Conservation (phyloP, 2,888 invertebrate species). For the Latrodectus elegans region DNA sequence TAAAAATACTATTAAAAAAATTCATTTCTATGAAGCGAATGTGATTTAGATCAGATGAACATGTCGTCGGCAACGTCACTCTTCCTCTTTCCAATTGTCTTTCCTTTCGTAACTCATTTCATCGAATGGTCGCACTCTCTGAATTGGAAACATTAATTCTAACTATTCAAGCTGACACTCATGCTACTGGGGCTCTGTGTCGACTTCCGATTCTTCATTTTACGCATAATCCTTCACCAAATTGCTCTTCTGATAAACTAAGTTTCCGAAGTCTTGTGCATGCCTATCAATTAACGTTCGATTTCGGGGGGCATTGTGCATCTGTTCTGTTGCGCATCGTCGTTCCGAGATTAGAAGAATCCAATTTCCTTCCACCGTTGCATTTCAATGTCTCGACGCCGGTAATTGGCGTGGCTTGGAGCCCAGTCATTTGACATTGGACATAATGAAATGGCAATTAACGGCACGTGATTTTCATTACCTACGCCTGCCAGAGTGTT, state of each 20-base stretch:
- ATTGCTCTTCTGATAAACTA: background rate
- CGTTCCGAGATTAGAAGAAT: slow-evolving; percentile 36
- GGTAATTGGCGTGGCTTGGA: slow-evolving; percentile 48
- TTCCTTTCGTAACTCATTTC: too few relatives aligned
- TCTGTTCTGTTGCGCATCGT: slow-evolving; percentile 11
- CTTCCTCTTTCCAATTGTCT: too few relatives aligned
- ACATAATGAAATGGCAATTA: slow-evolving; percentile 52
- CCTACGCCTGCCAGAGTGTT: background rate
- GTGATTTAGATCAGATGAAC: too few relatives aligned
- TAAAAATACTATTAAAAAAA: too few relatives aligned
- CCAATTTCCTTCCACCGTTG: slow-evolving; percentile 47
- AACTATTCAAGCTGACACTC: too few relatives aligned
- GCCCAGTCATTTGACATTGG: slow-evolving; percentile 24
- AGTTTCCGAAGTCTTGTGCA: background rate
- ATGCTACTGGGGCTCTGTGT: too few relatives aligned
- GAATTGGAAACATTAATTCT: too few relatives aligned
- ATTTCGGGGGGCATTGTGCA: slow-evolving; percentile 14
- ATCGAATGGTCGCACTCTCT: too few relatives aligned
- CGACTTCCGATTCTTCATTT: background rate
- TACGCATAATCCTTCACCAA: background rate
- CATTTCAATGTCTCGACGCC: slow-evolving; percentile 15
- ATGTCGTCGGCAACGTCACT: too few relatives aligned
- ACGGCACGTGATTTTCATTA: slow-evolving; percentile 42
- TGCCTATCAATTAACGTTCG: background rate
- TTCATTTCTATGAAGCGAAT: too few relatives aligned